A percentile compares a stretch with the other conserved stretches of the same genome.
Evolutionary conservation across 2,113 vertebrate genomes (phyloP).

Genomic region (Brachyistius frenatus): DNA sequence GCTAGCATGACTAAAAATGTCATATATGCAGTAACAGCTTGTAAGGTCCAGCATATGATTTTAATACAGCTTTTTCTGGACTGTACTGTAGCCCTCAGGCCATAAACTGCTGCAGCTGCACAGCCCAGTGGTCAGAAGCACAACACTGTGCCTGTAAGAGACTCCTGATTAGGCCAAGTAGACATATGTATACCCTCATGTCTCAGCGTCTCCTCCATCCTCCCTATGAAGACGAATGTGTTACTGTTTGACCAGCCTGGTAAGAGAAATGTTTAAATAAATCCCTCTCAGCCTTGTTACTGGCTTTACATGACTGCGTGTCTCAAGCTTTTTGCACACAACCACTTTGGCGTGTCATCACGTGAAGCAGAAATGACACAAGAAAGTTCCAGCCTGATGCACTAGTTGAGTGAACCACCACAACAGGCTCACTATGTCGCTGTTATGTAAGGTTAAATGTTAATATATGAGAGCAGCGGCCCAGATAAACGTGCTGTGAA

Average conservation of each 20-base stretch:
- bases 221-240: constrained; percentile 34
- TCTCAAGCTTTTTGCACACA: background rate
- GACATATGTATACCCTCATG: background rate
- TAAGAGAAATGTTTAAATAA: constrained; percentile 36
- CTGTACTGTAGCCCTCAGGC: constrained; percentile 2
- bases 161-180: background rate
- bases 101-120: background rate
- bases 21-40: background rate
- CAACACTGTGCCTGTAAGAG: background rate
- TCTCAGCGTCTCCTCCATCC: constrained; percentile 19
- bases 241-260: constrained; percentile 37
- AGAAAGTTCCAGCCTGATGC: constrained; percentile 28
- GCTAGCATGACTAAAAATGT: background rate
- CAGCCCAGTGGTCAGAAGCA: background rate
- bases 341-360: background rate
- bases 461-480: constrained; percentile 39
- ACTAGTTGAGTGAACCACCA: constrained; percentile 30
- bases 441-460: constrained; percentile 60
- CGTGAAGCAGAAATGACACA: constrained; percentile 7
- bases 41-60: background rate
- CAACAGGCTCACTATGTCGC: constrained; percentile 44
- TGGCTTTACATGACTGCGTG: constrained; percentile 4
- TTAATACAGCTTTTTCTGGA: constrained; percentile 1
- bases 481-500: constrained; percentile 41
- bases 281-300: constrained; percentile 4